These are phyloP conservation scores for Chiloscyllium punctatum DNA, from an alignment of 2,797 vertebrate genomes.

Conservation along the genomic window DNA sequence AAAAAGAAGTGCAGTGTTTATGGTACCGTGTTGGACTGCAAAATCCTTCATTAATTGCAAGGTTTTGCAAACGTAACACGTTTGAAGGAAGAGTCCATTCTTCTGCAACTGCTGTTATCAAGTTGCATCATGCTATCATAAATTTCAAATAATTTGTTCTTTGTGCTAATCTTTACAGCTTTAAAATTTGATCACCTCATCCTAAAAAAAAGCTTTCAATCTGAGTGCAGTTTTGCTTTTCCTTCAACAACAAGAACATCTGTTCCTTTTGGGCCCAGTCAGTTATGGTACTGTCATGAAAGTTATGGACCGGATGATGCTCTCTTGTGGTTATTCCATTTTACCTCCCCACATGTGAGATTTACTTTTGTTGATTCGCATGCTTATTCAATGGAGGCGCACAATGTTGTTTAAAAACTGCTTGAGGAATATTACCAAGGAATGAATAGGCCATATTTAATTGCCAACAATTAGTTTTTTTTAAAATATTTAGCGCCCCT, in stretches of 20 bases:
- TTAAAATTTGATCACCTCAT: not conserved
- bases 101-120: not conserved
- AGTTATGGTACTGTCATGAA: not conserved
- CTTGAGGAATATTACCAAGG: not conserved
- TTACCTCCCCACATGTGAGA: not conserved
- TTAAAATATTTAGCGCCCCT: too few species aligned
- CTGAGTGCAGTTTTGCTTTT: not conserved
- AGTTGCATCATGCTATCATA: not conserved
- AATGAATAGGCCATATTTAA: not conserved
- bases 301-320: constrained; percentile 5
- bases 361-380: not conserved
- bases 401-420: not conserved
- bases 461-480: not conserved
- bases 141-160: not conserved
- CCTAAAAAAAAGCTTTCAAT: not conserved
- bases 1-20: too few species aligned
- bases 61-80: not conserved
- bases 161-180: not conserved
- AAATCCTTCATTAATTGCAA: too few species aligned
- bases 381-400: not conserved
- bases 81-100: not conserved
- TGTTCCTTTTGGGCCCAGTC: not conserved
- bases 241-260: not conserved
- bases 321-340: not conserved
- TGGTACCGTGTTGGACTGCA: too few species aligned